Base-by-base conservation (phyloP, 2,888 invertebrate genomes). In the Anoplius nigerrimus region DNA sequence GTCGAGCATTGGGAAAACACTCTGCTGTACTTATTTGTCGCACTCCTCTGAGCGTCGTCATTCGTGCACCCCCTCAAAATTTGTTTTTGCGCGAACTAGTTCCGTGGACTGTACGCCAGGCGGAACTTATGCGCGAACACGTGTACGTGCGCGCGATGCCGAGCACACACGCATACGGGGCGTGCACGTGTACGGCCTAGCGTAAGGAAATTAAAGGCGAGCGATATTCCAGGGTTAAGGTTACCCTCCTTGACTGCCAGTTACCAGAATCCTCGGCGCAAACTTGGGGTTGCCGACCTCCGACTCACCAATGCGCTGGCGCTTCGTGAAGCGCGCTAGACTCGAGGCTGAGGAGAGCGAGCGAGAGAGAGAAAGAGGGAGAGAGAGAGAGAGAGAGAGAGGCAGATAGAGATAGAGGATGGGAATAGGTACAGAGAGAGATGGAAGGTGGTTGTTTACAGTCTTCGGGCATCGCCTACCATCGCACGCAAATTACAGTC, bases 221-320 rank as follows among this genome's bases (percentile, higher is more conserved):
- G 72, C 76, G 76, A 78, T 75, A 73, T 79, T 77, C 71, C 76
- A 78, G 78, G 78, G 80, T 82, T 79, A 78, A 83, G 79, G 79
- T 82, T 79, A 76, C 74, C 72, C 62, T 63, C 59, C 69, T 66
- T 57, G 62, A 55, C 68, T 67, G 65, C 57, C 66, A 69, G 75
- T 73, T 75, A 69, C 69, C 34, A 34, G 75, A 75, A 75, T 71
- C 55, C 71, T 71, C 69, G 69, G 58, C 62, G 65, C 45, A 48
- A 61, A 48, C 55, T 52, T 46, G 62, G 66, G 74, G 78, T 77
- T 73, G 77, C 70, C 75, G 77, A 77, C 71, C 74, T 74, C 74
- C 27, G 48, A 54, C 71, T 63, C 64, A 45, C 65, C 43, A 48
- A 48, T 16, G 59, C 46, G 69, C 21, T 53, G 45, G 51, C 51